phyloP scores from a whole-genome alignment of 2,888 invertebrate genomes.

The Crematogaster levior region DNA sequence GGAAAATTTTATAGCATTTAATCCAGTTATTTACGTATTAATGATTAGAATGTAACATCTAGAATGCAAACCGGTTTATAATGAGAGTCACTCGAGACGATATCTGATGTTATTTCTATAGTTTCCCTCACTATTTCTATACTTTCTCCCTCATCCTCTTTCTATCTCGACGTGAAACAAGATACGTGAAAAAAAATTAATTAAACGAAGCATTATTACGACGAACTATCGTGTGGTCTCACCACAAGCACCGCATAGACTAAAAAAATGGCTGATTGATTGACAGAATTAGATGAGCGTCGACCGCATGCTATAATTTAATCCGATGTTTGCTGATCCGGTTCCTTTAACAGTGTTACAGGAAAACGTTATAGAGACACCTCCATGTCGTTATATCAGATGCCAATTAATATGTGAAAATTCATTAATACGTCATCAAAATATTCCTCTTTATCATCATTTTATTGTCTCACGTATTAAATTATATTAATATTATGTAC shows the following conservation, averaged over 20 bases:
- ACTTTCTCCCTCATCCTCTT: background rate
- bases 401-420: slow-evolving; percentile 6
- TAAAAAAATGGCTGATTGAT: slow-evolving; percentile 67
- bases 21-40: slow-evolving; percentile 13
- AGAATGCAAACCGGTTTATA: slow-evolving; percentile 40
- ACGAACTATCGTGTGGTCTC: slow-evolving; percentile 55
- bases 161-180: slow-evolving; percentile 54
- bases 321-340: slow-evolving; percentile 50
- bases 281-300: slow-evolving; percentile 73
- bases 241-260: slow-evolving; percentile 64
- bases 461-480: background rate
- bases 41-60: slow-evolving; percentile 43
- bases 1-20: slow-evolving; percentile 16
- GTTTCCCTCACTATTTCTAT: background rate
- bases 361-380: background rate
- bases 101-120: slow-evolving; percentile 31
- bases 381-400: background rate
- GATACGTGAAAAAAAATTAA: slow-evolving; percentile 70
- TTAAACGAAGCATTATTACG: slow-evolving; percentile 70
- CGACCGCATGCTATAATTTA: slow-evolving; percentile 49
- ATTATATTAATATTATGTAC: background rate
- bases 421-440: slow-evolving; percentile 3
- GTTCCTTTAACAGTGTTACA: slow-evolving; percentile 20
- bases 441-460: background rate
- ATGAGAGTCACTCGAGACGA: slow-evolving; percentile 37